These are phyloP conservation scores for Tachysurus fulvidraco DNA, from an alignment of 2,113 vertebrate species.

Conservation along the genomic window DNA sequence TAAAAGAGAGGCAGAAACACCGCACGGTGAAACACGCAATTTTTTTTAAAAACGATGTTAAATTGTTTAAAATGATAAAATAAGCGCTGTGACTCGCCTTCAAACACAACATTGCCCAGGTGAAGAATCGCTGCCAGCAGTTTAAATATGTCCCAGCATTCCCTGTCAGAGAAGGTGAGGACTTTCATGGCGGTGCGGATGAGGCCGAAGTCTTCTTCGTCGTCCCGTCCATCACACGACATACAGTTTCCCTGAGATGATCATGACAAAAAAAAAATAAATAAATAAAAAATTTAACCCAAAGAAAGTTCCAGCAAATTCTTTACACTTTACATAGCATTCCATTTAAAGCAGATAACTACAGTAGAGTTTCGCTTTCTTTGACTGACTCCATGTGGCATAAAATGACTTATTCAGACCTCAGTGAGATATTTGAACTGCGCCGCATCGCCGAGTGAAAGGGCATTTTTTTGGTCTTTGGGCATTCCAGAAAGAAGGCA, in stretches of 20 bases:
- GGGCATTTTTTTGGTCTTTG: slow-evolving; percentile 78
- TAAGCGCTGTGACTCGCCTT: slow-evolving; percentile 68
- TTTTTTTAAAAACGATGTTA: no score
- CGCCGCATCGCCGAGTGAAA: slow-evolving; percentile 76
- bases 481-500: slow-evolving; percentile 86
- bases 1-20: slow-evolving; percentile 56
- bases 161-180: slow-evolving; percentile 83
- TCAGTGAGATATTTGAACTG: slow-evolving; percentile 86
- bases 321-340: no score
- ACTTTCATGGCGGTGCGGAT: slow-evolving; percentile 85
- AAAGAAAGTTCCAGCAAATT: no score
- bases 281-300: not conserved
- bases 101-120: slow-evolving; percentile 86
- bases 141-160: slow-evolving; percentile 84
- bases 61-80: not conserved
- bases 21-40: not conserved
- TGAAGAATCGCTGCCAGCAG: slow-evolving; percentile 89
- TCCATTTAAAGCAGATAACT: no score
- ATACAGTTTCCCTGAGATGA: slow-evolving; percentile 78
- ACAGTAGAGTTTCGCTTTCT: no score
- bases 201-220: slow-evolving; percentile 76
- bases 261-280: not conserved
- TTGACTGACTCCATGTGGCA: not conserved
- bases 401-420: slow-evolving; percentile 68
- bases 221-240: slow-evolving; percentile 75